These are phyloP conservation scores for Todus mexicanus DNA, from an alignment of 2,797 vertebrate species.

Conservation along the genomic window DNA sequence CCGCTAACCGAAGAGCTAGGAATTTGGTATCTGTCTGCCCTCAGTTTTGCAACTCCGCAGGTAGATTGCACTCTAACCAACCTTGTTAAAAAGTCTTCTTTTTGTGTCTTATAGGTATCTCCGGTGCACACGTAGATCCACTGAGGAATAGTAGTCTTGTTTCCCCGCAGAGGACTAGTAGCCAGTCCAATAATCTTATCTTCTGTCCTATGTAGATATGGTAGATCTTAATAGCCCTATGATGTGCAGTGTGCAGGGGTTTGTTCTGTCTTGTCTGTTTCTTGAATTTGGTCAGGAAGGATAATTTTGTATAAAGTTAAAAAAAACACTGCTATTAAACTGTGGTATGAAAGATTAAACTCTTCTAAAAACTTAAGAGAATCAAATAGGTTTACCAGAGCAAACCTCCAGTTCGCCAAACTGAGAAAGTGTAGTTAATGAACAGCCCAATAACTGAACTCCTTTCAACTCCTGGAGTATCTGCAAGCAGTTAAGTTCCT, in stretches of 20 bases:
- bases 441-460: background rate
- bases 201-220: constrained; percentile 79
- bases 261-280: constrained; percentile 53
- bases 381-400: background rate
- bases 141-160: constrained; percentile 75
- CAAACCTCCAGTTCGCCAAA: constrained; percentile 11
- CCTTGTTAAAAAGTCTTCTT: constrained; percentile 77
- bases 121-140: constrained; percentile 74
- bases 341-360: constrained; percentile 10
- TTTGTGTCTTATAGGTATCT: constrained; percentile 77
- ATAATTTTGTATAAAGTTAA: constrained; percentile 14
- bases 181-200: constrained; percentile 79
- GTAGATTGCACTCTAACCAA: constrained; percentile 75
- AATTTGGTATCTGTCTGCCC: constrained; percentile 45
- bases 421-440: background rate
- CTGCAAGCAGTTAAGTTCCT: background rate
- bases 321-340: background rate
- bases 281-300: constrained; percentile 50
- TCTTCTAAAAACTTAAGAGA: constrained; percentile 5
- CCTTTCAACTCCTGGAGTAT: background rate
- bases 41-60: constrained; percentile 48
- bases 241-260: constrained; percentile 68
- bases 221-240: constrained; percentile 78
- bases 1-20: constrained; percentile 18
- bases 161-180: constrained; percentile 77